Percentiles rank a stretch among this genome's conserved stretches.
Conservation (phyloP, 2,797 vertebrate species). For the Graptemys geographica region DNA sequence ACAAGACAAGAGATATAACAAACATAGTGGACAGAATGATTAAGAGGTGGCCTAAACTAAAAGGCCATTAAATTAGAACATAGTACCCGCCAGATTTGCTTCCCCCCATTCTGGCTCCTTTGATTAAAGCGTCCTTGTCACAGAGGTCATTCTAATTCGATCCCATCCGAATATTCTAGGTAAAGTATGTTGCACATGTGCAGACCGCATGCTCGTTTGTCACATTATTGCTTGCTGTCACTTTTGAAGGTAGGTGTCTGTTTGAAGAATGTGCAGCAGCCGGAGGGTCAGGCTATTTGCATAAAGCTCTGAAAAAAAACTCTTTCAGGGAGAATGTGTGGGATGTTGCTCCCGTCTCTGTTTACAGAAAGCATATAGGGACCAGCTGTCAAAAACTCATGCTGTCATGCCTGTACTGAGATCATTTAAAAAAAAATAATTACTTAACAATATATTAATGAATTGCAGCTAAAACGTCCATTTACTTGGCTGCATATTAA, state of each 20-base stretch:
- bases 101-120: slow-evolving; percentile 56
- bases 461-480: slow-evolving; percentile 53
- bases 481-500: slow-evolving; percentile 26
- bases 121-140: slow-evolving; percentile 88
- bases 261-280: slow-evolving; percentile 96
- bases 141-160: slow-evolving; percentile 88
- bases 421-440: neutral
- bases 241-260: slow-evolving; percentile 92
- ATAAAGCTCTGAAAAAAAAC: slow-evolving; percentile 86
- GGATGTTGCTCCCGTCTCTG: slow-evolving; percentile 39
- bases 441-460: slow-evolving; percentile 37
- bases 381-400: slow-evolving; percentile 51
- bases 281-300: slow-evolving; percentile 92
- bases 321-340: slow-evolving; percentile 62
- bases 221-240: slow-evolving; percentile 90
- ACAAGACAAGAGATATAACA: slow-evolving; percentile 29
- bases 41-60: slow-evolving; percentile 63
- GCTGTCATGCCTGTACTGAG: neutral
- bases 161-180: slow-evolving; percentile 81
- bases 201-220: slow-evolving; percentile 92
- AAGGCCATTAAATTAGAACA: slow-evolving; percentile 46
- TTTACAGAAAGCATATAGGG: slow-evolving; percentile 58
- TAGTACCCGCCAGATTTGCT: slow-evolving; percentile 6
- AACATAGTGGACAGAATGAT: slow-evolving; percentile 57
- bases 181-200: slow-evolving; percentile 85